phyloP scores from a whole-genome alignment of 2,888 invertebrate species.

The Pherbina coryleti region DNA sequence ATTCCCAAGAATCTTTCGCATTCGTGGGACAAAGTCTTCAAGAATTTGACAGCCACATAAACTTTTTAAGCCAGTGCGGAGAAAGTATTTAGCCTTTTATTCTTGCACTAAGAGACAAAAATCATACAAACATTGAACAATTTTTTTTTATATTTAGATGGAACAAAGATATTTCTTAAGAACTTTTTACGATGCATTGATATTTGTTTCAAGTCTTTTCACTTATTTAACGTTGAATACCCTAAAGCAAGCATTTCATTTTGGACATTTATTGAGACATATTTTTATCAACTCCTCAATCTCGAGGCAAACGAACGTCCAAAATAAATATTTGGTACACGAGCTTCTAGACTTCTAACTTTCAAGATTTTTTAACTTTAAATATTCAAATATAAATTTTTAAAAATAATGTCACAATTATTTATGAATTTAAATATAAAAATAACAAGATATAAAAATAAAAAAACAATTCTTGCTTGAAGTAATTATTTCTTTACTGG shows the following conservation, averaged over 20 bases:
- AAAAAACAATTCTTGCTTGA: no score
- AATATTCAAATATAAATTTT: no score
- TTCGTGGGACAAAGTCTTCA: conserved; percentile 34
- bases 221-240: conserved; percentile 24
- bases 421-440: no score
- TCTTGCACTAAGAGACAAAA: conserved; percentile 11
- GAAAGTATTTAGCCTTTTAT: conserved; percentile 32
- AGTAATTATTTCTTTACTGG: no score
- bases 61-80: conserved; percentile 23
- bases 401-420: no score
- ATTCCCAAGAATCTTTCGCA: conserved; percentile 38
- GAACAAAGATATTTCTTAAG: conserved; percentile 7
- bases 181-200: conserved; percentile 15
- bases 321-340: conserved; percentile 3
- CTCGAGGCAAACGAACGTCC: background rate
- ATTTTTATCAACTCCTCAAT: background rate
- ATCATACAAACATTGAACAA: background rate
- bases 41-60: conserved; percentile 33
- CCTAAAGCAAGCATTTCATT: no score
- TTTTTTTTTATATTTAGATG: conserved; percentile 11
- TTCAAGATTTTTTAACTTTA: no score
- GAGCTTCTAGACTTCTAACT: conserved; percentile 1
- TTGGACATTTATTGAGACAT: conserved; percentile 22
- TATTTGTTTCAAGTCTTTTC: conserved; percentile 17
- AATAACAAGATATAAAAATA: no score